Base-by-base conservation (phyloP, 2,113 vertebrate genomes). In the Antigone vipio region DNA sequence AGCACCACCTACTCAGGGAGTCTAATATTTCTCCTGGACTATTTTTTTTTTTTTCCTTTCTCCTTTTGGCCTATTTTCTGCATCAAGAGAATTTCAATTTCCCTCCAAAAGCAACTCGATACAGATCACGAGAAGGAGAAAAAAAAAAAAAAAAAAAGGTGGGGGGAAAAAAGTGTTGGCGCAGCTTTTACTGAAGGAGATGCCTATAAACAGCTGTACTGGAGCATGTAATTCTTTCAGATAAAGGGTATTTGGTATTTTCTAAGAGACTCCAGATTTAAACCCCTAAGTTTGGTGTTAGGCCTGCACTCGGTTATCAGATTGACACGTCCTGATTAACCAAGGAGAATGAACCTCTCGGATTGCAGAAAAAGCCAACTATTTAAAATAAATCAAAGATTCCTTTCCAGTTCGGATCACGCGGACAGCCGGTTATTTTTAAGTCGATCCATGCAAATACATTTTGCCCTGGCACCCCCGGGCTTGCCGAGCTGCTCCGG, bases 31-130 rank as follows among this genome's bases (percentile, higher is more conserved):
- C 59, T 82, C 49, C 24, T 45, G 21, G 26, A 45, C 45, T 45
- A 1, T 7, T 21, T 45, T 38, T 40, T 56, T 50, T 19, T n/a
- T 20, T 34, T 42, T 42, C 40, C 12, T 52, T 52, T 52, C 10
- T 3, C 52, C 17, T 77, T 80, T 79, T 47, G 63, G 59, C 29
- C 26, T 88, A 60, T 95, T 96, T 90, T 94, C 90, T 93, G 89
- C 87, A 89, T 82, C 47, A 50, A 67, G 64, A 87, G 56, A 78
- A 87, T 73, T 92, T 73, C 88, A n/a, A 82, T 93, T 94, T 94
- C 91, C 53, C 82, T 88, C 88, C 75, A 83, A 95, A 96, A 92
- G 49, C 62, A 88, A 68, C 88, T 60, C 24, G 85, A 93, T 88
- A 85, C 35, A 92, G 74, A 93, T 35, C 69, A 67, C 14, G 52